Evolutionary conservation across 2,797 vertebrate genomes (phyloP), one percentile per base, ranked within the genome.

Genomic region (Otolemur crassicaudatus): DNA sequence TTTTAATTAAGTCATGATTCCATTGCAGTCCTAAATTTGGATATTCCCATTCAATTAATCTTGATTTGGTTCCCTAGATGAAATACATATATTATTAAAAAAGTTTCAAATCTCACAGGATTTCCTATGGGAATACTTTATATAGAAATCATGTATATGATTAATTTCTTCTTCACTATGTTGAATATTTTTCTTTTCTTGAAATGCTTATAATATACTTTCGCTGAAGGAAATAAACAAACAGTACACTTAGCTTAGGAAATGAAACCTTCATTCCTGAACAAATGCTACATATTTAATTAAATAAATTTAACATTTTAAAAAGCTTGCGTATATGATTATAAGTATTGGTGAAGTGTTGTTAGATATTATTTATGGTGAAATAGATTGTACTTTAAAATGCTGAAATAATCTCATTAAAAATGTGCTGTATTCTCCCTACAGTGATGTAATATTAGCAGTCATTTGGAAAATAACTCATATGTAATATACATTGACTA

Each of bases 1-100:
- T 94, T 96, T 97, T 97, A 97, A 97, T 97, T 97, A 97, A 96
- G 79, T 97, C 73, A 85, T 96, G 75, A 94, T 96, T 83, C 72
- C 83, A 7, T 82, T 96, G 69, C 31, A 91, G 8, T 80, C 40
- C 43, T 94, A 91, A 96, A 91, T 43, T 87, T 93, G 14, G 14
- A 77, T 95, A 91, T 95, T 94, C n/a, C 58, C 88, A 91, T 87
- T 82, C 88, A 97, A 75, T 97, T 96, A 96, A 96, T 97, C 77
- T 91, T 95, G 25, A 96, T 96, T 83, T 90, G 82, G 25, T 58
- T 94, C 92, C 82, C 82, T 94, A 95, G 72, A 94, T 93, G 19
- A 95, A 95, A 96, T 73, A 22, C 31, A 46, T 73, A 40, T 22
- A 92, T 92, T 89, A 75, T 87, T 91, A 80, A 76, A 23, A 84